Percentiles rank a stretch among this genome's conserved stretches.
Conservation (phyloP, 35 echinoderm and acorn worm species). For the Anneissia japonica region DNA sequence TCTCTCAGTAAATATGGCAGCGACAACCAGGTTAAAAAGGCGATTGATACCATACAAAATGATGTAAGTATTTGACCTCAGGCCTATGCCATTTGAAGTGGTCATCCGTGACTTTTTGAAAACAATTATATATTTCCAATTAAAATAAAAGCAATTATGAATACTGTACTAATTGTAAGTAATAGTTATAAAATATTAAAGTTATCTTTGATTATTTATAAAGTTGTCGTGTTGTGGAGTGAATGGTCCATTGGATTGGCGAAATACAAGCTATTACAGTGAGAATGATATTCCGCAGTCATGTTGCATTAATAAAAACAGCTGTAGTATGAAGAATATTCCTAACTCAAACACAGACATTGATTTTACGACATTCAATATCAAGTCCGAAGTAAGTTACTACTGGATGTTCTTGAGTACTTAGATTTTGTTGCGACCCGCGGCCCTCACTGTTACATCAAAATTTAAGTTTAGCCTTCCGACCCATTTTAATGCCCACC, state of each 20-base stretch:
- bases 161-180: too few species aligned
- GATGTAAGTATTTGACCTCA: slow-evolving; percentile 59
- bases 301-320: slow-evolving; percentile 25
- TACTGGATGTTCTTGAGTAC: too few species aligned
- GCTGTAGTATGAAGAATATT: not conserved
- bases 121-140: too few species aligned
- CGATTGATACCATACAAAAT: slow-evolving; percentile 59
- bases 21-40: slow-evolving; percentile 4
- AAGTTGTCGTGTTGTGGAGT: slow-evolving; percentile 79
- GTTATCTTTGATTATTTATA: slow-evolving; percentile 1
- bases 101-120: too few species aligned
- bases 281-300: slow-evolving; percentile 32
- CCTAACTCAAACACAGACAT: not conserved
- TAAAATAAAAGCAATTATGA: too few species aligned
- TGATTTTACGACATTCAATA: not conserved
- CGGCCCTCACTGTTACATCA: too few species aligned
- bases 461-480: too few species aligned
- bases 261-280: not conserved
- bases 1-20: not conserved
- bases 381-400: not conserved
- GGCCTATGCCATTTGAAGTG: too few species aligned
- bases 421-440: too few species aligned
- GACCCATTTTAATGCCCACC: too few species aligned
- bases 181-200: too few species aligned
- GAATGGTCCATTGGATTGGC: slow-evolving; percentile 29